Percentiles rank a stretch among this genome's conserved stretches.
phyloP scores from a whole-genome alignment of 2,797 vertebrate genomes.

The Tiaroga cobitis region DNA sequence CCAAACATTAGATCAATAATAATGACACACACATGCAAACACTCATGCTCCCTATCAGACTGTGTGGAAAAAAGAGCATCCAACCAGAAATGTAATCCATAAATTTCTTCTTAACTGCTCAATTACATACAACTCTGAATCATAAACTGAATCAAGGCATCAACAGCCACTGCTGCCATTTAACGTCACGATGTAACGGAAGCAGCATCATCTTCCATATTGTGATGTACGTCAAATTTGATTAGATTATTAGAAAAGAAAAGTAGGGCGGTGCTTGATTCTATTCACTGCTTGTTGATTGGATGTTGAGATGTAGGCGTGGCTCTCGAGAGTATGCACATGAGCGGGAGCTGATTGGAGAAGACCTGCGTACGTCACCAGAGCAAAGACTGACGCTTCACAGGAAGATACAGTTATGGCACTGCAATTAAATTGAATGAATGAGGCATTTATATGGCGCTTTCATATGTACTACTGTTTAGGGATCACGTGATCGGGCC shows the following conservation, averaged over 20 bases:
- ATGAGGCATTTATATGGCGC: no score
- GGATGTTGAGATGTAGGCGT: neutral
- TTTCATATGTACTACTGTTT: no score
- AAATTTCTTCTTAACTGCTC: neutral
- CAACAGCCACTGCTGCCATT: neutral
- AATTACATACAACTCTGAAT: neutral
- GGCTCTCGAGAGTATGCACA: neutral
- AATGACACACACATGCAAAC: neutral
- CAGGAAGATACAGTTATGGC: neutral
- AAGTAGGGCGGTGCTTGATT: neutral
- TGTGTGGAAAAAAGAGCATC: neutral
- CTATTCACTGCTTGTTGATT: neutral
- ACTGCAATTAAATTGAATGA: neutral
- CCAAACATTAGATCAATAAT: neutral
- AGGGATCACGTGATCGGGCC: no score
- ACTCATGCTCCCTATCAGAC: neutral
- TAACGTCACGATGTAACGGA: neutral
- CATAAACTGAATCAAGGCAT: neutral
- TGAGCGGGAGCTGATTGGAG: neutral
- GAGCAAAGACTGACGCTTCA: neutral
- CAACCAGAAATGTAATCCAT: neutral
- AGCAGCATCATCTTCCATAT: neutral
- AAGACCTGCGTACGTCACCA: neutral
- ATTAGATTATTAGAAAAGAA: neutral
- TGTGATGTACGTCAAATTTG: neutral